Base-by-base conservation (phyloP, 2,113 vertebrate genomes). In the Agapornis roseicollis region DNA sequence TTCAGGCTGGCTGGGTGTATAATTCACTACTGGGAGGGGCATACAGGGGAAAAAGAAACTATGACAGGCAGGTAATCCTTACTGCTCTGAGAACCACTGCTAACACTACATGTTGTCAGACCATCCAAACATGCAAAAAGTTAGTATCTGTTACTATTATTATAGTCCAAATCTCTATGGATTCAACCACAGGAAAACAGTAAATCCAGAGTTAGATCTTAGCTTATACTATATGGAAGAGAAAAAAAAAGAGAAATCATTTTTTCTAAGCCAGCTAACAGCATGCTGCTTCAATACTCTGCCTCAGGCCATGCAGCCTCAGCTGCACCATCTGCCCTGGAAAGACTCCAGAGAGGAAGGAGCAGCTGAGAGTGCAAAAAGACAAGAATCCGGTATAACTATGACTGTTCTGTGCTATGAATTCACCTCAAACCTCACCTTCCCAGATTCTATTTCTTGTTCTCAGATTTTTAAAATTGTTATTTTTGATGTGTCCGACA, bases 321-420 rank as follows among this genome's bases (percentile, higher is more conserved):
- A 87, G 84, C 91, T 94, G 78, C 96, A 93, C 87, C 93, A 93
- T 85, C 94, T 94, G 94, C 87, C 87, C 87, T 95, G 95, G 94
- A 94, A 95, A 91, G 68, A 9, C 76, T 95, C 96, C 91, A 96
- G 90, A 53, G 55, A 89, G 80, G 50, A 92, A 94, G 35, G 52
- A 95, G 94, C 46, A 92, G 90, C 80, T 84, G 80, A 83, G 37
- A 85, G 65, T 65, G 65, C 52, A 89, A 81, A 84, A 92, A 79
- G 84, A 65, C 11, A 7, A 92, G 87, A 70, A 96, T 89, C 89
- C 66, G 52, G 56, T 44, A 33, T 25, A 92, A 78, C 60, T 80
- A 49, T 35, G 70, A 44, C 47, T 76, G 28, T 27, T 94, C 70
- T 37, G 37, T 31, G 47, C 88, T 66, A 22, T 3, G 29, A 81